phyloP scores from a whole-genome alignment of 2,888 invertebrate species.

The Orthosia cruda region DNA sequence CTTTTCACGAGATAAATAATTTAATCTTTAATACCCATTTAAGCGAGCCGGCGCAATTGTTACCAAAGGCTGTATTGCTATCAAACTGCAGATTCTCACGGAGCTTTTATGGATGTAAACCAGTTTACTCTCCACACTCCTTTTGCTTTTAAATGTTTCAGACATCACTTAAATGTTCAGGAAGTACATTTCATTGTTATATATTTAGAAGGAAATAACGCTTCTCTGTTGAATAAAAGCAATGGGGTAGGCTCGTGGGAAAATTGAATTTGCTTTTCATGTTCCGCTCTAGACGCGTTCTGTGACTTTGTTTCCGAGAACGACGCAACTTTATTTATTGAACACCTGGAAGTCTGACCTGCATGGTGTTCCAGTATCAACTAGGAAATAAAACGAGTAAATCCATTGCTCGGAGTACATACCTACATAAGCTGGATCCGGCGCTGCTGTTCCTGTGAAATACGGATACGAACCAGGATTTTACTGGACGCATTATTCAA shows the following conservation, averaged over 20 bases:
- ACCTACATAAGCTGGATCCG: slow-evolving; percentile 37
- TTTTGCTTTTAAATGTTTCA: slow-evolving; percentile 69
- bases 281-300: slow-evolving; percentile 64
- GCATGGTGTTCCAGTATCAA: slow-evolving; percentile 8
- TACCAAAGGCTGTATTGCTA: slow-evolving; percentile 78
- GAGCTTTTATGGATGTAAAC: slow-evolving; percentile 79
- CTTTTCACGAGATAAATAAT: slow-evolving; percentile 87
- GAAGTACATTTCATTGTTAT: slow-evolving; percentile 70
- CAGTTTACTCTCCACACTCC: slow-evolving; percentile 73
- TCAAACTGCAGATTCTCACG: slow-evolving; percentile 80
- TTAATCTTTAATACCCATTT: slow-evolving; percentile 88
- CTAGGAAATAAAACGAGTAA: slow-evolving; percentile 50
- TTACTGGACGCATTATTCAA: slow-evolving; percentile 48
- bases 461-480: slow-evolving; percentile 41
- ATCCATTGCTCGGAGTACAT: slow-evolving; percentile 28
- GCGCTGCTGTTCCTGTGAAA: slow-evolving; percentile 38
- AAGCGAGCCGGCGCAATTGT: slow-evolving; percentile 79
- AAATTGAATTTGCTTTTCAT: slow-evolving; percentile 71
- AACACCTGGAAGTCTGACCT: slow-evolving; percentile 39
- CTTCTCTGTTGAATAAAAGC: slow-evolving; percentile 67
- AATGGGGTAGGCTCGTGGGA: slow-evolving; percentile 61
- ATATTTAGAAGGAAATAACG: slow-evolving; percentile 68
- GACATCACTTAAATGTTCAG: slow-evolving; percentile 64
- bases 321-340: slow-evolving; percentile 58
- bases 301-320: slow-evolving; percentile 63